Evolutionary conservation across 2,797 vertebrate species (phyloP), one percentile per base, ranked within the genome.

Genomic region (Etheostoma nigrum): DNA sequence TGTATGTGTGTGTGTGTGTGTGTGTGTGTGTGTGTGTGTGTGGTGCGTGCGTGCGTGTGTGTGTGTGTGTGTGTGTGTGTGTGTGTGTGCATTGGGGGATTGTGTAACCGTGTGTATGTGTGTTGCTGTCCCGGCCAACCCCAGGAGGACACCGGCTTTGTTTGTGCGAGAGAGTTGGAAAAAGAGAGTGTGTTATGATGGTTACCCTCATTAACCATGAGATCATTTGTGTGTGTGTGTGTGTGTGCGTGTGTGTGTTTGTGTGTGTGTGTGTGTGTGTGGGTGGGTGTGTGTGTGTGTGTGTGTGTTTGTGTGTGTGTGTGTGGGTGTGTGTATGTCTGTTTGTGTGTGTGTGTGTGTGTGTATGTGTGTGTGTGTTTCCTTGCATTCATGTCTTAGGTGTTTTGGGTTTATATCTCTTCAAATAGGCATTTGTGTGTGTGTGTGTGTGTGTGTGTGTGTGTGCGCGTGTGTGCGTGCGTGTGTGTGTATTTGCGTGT

Each of bases 111-210:
- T 36, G 47, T 53, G 48, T 67, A 48, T 33, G 33, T 33, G 33
- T 33, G 33, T 33, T 1, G 11, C 27, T 76, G 62, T 25, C 74
- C 76, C 33, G 30, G 52, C 51, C 67, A 52, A 74, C 79, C 81
- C 58, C 65, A 45, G 74, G 80, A 83, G 79, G 78, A 77, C 69
- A 2, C 69, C 23, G 44, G 69, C 81, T 82, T 80, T 87, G 82
- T 89, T 81, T 82, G 61, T 49, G 53, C 2, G n/a, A 64, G 27
- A 54, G 53, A 62, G 53, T 64, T 4, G 7, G 64, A 78, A 51
- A 53, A 62, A 48, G 53, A 21, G 68, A n/a, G 59, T 21, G 60
- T 55, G 36, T 72, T 79, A 21, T 67, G 67, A 60, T 57, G 66
- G 72, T 68, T 67, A 53, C 72, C 72, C 68, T 88, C 70, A 81